A percentile compares a stretch with the other conserved stretches of the same genome.
These are phyloP conservation scores for Eupithecia tripunctaria DNA, from an alignment of 2,888 invertebrate genomes.

Conservation along the genomic window DNA sequence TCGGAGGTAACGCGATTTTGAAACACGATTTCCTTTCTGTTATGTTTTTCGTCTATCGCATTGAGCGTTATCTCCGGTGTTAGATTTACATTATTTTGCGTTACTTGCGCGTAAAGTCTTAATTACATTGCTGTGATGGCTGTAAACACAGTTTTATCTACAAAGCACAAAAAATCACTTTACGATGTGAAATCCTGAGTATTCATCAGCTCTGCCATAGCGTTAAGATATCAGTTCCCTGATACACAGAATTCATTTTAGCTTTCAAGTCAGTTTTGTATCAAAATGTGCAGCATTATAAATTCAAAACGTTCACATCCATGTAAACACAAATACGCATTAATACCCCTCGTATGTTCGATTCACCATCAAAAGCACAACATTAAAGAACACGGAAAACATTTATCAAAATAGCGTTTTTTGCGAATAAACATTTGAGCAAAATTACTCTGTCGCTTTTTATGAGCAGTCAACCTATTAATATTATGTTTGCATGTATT, in stretches of 20 bases:
- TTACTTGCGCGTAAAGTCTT: background rate
- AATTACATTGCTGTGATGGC: slow-evolving; percentile 19
- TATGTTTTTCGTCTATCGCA: slow-evolving; percentile 37
- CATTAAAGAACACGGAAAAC: slow-evolving; percentile 11
- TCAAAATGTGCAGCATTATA: background rate
- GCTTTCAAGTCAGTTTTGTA: background rate
- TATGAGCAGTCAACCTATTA: slow-evolving; percentile 33
- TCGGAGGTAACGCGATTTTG: slow-evolving; percentile 62
- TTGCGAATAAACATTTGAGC: slow-evolving; percentile 16
- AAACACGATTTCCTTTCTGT: slow-evolving; percentile 49
- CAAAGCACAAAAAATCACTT: background rate
- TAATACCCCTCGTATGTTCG: background rate
- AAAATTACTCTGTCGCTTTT: slow-evolving; percentile 16
- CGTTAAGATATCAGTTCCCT: background rate
- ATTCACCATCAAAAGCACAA: slow-evolving; percentile 11
- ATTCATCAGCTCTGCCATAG: background rate
- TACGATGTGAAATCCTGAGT: background rate
- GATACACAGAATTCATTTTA: background rate
- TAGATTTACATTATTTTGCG: slow-evolving; percentile 4
- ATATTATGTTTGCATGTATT: slow-evolving; percentile 29
- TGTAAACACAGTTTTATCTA: background rate
- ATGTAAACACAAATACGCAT: slow-evolving; percentile 10
- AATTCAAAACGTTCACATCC: background rate
- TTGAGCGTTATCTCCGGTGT: slow-evolving; percentile 30
- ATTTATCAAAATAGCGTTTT: slow-evolving; percentile 12